These are phyloP conservation scores for Cosmorhoe ocellata DNA, from an alignment of 2,888 invertebrate species.

Conservation along the genomic window DNA sequence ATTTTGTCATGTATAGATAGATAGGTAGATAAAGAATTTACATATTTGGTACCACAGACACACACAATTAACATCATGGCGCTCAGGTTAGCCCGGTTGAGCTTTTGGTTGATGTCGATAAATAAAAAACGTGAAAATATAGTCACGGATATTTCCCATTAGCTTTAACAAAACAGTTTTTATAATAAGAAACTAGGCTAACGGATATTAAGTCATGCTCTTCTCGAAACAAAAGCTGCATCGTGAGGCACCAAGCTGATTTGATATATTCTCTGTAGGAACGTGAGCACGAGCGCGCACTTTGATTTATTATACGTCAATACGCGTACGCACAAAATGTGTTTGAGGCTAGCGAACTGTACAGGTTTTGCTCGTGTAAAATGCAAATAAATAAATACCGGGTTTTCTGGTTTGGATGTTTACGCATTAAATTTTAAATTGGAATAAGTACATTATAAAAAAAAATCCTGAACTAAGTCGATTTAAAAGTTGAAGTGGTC, in stretches of 20 bases:
- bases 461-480: no score
- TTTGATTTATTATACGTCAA: constrained; percentile 67
- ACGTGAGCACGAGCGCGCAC: constrained; percentile 63
- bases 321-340: constrained; percentile 26
- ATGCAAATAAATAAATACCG: no score
- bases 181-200: constrained; percentile 56
- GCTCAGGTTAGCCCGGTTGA: no score
- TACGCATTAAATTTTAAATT: no score
- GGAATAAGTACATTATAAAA: no score
- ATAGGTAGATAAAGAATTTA: no score
- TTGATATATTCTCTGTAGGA: constrained; percentile 75
- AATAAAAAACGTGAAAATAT: background rate
- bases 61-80: no score
- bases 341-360: constrained; percentile 19
- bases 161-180: constrained; percentile 28
- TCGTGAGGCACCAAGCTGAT: constrained; percentile 81
- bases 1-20: no score
- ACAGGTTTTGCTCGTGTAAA: background rate
- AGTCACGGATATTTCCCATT: constrained; percentile 25
- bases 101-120: no score
- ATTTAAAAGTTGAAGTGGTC: no score
- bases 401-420: no score
- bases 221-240: constrained; percentile 65
- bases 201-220: constrained; percentile 58
- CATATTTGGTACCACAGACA: no score